phyloP scores from a whole-genome alignment of 2,888 invertebrate species.

The Exocentrus adspersus region DNA sequence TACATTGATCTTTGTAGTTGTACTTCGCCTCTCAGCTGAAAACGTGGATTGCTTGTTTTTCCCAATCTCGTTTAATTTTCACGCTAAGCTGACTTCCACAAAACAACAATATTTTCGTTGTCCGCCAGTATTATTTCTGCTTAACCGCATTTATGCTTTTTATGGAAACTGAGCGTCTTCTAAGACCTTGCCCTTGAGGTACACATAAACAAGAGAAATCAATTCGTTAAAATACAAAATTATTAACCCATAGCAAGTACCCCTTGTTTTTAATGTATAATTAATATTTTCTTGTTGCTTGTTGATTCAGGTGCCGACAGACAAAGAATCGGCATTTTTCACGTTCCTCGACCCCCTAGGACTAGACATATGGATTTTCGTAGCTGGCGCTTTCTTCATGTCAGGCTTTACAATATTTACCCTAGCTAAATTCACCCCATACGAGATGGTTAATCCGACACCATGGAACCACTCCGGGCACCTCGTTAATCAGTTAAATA shows the following conservation, averaged over 20 bases:
- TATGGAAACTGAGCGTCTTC: neutral
- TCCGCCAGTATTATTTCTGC: neutral
- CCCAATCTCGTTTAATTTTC: neutral
- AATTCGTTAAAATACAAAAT: too few species aligned
- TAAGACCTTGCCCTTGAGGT: too few species aligned
- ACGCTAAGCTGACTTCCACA: neutral
- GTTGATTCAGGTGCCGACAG: conserved; percentile 67
- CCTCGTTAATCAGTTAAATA: conserved; percentile 69
- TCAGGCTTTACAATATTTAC: conserved; percentile 70
- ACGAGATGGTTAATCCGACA: conserved; percentile 70
- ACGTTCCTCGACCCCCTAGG: conserved; percentile 74
- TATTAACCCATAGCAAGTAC: too few species aligned
- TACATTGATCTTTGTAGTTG: too few species aligned
- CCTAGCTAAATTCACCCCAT: conserved; percentile 71
- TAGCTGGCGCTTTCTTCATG: conserved; percentile 70
- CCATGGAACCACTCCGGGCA: conserved; percentile 55
- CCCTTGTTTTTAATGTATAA: too few species aligned
- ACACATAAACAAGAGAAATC: too few species aligned
- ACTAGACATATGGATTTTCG: conserved; percentile 73
- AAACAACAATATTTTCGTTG: neutral
- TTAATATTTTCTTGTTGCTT: neutral
- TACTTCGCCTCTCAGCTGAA: neutral
- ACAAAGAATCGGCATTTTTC: conserved; percentile 70
- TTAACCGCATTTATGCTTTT: neutral
- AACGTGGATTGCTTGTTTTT: neutral